Evolutionary conservation across 2,888 invertebrate genomes (phyloP), one percentile per base, ranked within the genome.

Genomic region (Hyppa rectilinea): DNA sequence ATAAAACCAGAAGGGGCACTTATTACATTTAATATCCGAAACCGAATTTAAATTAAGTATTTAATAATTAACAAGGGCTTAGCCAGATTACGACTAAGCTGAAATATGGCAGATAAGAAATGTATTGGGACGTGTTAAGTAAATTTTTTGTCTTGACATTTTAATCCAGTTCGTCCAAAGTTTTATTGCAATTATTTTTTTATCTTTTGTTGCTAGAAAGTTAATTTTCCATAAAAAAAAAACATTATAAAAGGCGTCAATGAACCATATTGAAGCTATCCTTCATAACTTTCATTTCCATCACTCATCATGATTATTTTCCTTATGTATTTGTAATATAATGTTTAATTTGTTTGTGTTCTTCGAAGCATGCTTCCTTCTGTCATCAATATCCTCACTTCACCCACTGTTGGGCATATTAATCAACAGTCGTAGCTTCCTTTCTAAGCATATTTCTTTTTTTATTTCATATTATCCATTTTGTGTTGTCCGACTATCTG

Each of bases 11-110:
- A 1, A 23, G 17, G 6, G 14, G 7, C 4, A 58, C 4, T 49
- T 49, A 49, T 4, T 55, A 34, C 12, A 34, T 20, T 0, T 14
- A 34, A 17, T 50, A 40, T 17, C 14, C n/a, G 20, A 58, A n/a
- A 38, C n/a, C 7, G 40, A 68, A 55, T 49, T 47, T 38, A 26
- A 29, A 36, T 23, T 29, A 29, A 36, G 26, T 45, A 61, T 34
- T 36, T 9, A 53, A 78, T 60, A 17, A 74, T 74, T 52, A 61
- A 55, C 31, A 79, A 60, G 26, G 53, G 53, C 43, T 74, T 71
- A 73, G 0, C 17, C 6, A 49, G 74, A 74, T 73, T 73, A 59
- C 38, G 31, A 74, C 10, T 79, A 80, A 80, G 53, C 61, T 49
- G 4, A 36, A 71, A 55, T 56, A 61, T 80, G n/a, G 49, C 43